These are phyloP conservation scores for Poecilia wingei DNA, from an alignment of 2,797 vertebrate genomes.

Conservation along the genomic window DNA sequence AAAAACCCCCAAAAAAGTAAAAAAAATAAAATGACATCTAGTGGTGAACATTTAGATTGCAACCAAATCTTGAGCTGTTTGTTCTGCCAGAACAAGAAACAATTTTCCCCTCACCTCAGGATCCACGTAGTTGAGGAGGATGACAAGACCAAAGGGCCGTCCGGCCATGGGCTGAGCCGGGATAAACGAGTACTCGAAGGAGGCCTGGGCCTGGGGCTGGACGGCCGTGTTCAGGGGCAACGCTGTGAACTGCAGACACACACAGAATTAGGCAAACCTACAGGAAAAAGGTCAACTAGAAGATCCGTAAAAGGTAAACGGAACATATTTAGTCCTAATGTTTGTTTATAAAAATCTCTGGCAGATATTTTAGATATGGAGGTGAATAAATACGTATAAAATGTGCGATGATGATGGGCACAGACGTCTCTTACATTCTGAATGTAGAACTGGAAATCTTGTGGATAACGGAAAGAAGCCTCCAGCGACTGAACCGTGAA, in stretches of 20 bases:
- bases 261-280: neutral
- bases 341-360: neutral
- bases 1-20: too few relatives aligned
- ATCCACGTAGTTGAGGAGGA: constrained; percentile 81
- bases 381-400: neutral
- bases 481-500: constrained; percentile 80
- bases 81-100: neutral
- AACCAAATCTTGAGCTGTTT: neutral
- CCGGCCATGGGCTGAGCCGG: constrained; percentile 82
- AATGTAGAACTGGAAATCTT: constrained; percentile 84
- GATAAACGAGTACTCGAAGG: constrained; percentile 85
- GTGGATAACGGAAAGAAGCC: constrained; percentile 84
- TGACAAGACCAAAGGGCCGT: constrained; percentile 82
- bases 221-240: constrained; percentile 76
- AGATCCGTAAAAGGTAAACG: neutral
- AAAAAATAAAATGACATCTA: neutral
- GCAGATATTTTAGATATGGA: neutral
- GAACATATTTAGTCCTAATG: neutral
- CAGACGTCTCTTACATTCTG: constrained; percentile 76
- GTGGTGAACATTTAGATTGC: neutral
- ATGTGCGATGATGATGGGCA: neutral
- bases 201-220: constrained; percentile 78
- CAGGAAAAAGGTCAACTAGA: neutral
- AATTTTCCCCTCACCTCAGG: constrained; percentile 61
- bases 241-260: constrained; percentile 79